Percentiles rank a stretch among this genome's conserved stretches.
phyloP scores from a whole-genome alignment of 2,113 vertebrate genomes.

The Menidia beryllina region DNA sequence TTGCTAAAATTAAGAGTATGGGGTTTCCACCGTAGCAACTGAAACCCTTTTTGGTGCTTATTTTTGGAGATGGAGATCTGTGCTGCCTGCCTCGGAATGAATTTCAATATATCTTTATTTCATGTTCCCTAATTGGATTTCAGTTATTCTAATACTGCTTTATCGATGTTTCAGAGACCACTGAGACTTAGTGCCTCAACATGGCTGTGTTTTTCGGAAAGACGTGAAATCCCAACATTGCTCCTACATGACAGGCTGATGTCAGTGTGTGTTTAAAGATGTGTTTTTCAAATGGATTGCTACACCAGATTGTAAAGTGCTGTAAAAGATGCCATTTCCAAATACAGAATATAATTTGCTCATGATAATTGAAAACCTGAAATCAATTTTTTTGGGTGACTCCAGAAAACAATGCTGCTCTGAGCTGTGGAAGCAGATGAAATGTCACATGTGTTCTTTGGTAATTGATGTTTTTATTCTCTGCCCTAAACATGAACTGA shows the following conservation, averaged over 20 bases:
- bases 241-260: not conserved
- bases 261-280: not conserved
- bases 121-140: not conserved
- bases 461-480: constrained; percentile 12
- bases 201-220: not conserved
- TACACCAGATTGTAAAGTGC: not conserved
- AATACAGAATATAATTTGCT: constrained; percentile 8
- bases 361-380: not conserved
- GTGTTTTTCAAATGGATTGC: not conserved
- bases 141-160: not conserved
- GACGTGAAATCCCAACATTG: not conserved
- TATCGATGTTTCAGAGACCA: not conserved
- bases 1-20: constrained; percentile 29
- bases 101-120: not conserved
- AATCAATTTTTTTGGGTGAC: not conserved
- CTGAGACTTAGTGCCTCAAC: not conserved
- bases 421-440: constrained; percentile 3
- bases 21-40: constrained; percentile 16
- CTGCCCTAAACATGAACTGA: not conserved
- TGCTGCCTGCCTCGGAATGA: not conserved
- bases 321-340: not conserved
- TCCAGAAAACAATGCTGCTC: not conserved
- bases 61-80: constrained; percentile 22
- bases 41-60: not conserved
- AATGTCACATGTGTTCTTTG: constrained; percentile 1